Conservation (phyloP, 2,888 invertebrate species). For the Blastobasis lacticolella region DNA sequence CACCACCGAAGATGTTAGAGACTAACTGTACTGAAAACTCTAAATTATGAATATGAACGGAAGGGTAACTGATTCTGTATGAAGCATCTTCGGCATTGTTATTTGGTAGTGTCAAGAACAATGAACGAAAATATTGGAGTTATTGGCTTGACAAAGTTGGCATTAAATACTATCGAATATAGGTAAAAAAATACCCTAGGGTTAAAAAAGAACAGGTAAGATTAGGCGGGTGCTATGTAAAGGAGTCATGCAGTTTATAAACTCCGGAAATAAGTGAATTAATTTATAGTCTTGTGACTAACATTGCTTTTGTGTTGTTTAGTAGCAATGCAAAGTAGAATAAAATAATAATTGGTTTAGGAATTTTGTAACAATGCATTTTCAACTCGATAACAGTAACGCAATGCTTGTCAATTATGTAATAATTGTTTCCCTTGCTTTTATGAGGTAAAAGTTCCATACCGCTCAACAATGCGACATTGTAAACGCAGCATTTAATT, state of each 20-base stretch:
- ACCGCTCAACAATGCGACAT: neutral
- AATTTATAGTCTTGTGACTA: neutral
- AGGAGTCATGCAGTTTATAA: slow-evolving; percentile 4
- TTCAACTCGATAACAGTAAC: neutral
- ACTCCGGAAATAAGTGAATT: neutral
- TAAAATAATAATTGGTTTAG: neutral
- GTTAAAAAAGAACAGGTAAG: slow-evolving; percentile 1
- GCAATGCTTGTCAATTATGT: slow-evolving; percentile 7
- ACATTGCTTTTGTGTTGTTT: neutral
- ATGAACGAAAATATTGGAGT: neutral
- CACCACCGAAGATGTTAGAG: no score
- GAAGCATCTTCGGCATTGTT: no score
- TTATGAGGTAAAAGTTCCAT: slow-evolving; percentile 1
- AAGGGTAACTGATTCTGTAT: no score
- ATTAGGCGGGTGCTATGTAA: slow-evolving; percentile 11
- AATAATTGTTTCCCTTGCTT: neutral
- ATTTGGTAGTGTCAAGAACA: no score
- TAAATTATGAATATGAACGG: no score
- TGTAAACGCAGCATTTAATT: neutral
- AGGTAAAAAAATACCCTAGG: slow-evolving; percentile 5
- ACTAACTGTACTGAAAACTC: no score
- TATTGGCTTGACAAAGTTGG: slow-evolving; percentile 3
- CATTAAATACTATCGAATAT: slow-evolving; percentile 1
- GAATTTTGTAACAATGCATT: neutral
- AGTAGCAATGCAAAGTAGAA: neutral